phyloP scores from a whole-genome alignment of 2,888 invertebrate species.

The Corythucha ciliata region DNA sequence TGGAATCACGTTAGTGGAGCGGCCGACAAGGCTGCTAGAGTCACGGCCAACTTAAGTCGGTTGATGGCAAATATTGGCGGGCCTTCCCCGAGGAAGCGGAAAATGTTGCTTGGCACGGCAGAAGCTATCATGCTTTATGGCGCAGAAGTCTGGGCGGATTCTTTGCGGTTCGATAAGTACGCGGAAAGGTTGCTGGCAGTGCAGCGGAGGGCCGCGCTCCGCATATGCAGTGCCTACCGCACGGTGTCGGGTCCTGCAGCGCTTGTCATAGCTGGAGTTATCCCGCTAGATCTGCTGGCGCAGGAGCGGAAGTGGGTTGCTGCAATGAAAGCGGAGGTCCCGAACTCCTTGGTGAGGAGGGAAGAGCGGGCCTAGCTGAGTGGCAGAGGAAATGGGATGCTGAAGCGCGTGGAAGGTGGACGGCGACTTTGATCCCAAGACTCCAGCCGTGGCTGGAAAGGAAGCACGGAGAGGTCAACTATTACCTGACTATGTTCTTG shows the following conservation, averaged over 20 bases:
- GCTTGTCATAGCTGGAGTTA: too few species aligned
- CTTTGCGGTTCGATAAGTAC: slow-evolving; percentile 3
- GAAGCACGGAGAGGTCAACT: slow-evolving; percentile 26
- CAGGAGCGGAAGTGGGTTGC: background rate
- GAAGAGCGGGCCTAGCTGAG: slow-evolving; percentile 7
- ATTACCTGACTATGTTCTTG: slow-evolving; percentile 33
- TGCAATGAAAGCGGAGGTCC: background rate
- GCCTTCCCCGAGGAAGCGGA: slow-evolving; percentile 21
- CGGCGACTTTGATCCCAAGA: slow-evolving; percentile 25
- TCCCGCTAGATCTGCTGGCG: background rate
- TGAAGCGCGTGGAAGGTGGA: slow-evolving; percentile 30
- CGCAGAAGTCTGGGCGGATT: background rate
- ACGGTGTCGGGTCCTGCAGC: background rate
- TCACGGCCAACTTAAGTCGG: slow-evolving; percentile 20
- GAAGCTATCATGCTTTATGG: slow-evolving; percentile 8
- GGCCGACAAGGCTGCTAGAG: slow-evolving; percentile 27
- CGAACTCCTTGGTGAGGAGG: background rate
- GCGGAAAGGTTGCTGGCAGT: slow-evolving; percentile 1
- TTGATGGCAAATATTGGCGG: slow-evolving; percentile 33
- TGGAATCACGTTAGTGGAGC: slow-evolving; percentile 28
- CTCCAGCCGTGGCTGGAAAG: slow-evolving; percentile 28
- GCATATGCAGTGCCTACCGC: slow-evolving; percentile 28
- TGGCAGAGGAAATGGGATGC: slow-evolving; percentile 31
- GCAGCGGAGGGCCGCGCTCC: slow-evolving; percentile 10
- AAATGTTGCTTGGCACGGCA: slow-evolving; percentile 19